Evolutionary conservation across 1,140 invertebrate genomes (phyloP).

Genomic region (Akabosia matsudoensis): DNA sequence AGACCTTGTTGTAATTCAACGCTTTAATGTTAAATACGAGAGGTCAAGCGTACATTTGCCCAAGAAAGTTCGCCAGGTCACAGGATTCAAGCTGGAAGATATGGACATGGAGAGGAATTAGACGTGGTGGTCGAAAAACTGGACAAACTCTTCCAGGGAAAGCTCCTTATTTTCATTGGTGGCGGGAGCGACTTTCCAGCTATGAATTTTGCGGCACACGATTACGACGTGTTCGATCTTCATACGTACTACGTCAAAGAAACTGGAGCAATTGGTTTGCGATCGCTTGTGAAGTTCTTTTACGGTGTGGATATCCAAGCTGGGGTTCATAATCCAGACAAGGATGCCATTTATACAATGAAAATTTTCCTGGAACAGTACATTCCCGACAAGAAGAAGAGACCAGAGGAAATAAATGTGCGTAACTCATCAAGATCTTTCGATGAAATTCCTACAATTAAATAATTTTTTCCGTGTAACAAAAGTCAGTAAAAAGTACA

Average conservation of each 20-base stretch:
- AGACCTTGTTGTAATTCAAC: not conserved
- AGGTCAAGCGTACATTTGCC: not conserved
- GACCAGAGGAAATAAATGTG: not conserved
- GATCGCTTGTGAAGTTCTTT: not conserved
- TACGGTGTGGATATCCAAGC: not conserved
- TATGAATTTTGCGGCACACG: not conserved
- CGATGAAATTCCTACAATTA: not conserved
- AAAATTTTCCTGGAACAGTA: conserved; percentile 6
- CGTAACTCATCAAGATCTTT: not conserved
- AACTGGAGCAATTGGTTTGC: not conserved
- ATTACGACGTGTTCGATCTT: not conserved
- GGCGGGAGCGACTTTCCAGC: not conserved
- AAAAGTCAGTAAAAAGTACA: no score
- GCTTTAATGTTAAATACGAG: no score
- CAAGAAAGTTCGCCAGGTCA: not conserved
- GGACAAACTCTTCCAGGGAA: not conserved
- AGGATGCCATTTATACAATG: not conserved
- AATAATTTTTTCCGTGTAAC: no score
- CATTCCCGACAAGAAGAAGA: not conserved
- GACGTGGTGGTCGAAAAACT: not conserved
- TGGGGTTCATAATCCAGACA: not conserved
- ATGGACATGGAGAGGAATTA: not conserved
- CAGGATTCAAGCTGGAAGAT: not conserved
- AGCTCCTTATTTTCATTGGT: not conserved
- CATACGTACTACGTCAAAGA: not conserved